These are phyloP conservation scores for Platyscapa corneri DNA, from an alignment of 1,140 invertebrate species.

Conservation along the genomic window DNA sequence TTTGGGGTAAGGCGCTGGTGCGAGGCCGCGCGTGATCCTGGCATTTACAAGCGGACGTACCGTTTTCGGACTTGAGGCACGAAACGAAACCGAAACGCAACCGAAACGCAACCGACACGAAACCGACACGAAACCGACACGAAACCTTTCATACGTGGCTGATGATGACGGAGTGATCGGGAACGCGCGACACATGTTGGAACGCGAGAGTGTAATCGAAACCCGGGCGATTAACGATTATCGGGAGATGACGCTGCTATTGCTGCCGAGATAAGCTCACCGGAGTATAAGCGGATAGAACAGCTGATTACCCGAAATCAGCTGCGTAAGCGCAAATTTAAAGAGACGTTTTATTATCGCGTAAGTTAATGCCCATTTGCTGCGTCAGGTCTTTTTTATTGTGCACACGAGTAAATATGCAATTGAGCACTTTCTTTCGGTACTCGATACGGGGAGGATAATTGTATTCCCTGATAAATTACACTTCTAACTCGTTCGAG, in stretches of 20 bases:
- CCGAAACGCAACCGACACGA: too few species aligned
- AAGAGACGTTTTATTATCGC: constrained; percentile 26
- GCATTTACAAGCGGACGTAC: too few species aligned
- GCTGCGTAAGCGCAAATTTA: constrained; percentile 30
- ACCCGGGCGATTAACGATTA: neutral
- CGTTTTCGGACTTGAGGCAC: too few species aligned
- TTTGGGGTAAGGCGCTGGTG: neutral
- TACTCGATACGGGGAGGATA: neutral
- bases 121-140: neutral
- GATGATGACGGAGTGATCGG: too few species aligned
- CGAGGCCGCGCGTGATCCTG: too few species aligned
- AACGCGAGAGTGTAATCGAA: constrained; percentile 26
- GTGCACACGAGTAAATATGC: neutral
- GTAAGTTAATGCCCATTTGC: neutral
- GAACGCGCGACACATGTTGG: constrained; percentile 33
- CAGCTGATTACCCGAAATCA: constrained; percentile 31
- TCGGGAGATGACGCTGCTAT: neutral
- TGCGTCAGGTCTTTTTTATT: neutral
- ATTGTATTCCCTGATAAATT: neutral
- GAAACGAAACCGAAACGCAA: too few species aligned
- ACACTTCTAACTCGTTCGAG: neutral
- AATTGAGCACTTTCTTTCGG: neutral
- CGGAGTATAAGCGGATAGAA: neutral
- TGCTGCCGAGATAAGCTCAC: neutral
- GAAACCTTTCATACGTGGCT: neutral